Base-by-base conservation (phyloP, 2,113 vertebrate species). In the Cacatua alba region DNA sequence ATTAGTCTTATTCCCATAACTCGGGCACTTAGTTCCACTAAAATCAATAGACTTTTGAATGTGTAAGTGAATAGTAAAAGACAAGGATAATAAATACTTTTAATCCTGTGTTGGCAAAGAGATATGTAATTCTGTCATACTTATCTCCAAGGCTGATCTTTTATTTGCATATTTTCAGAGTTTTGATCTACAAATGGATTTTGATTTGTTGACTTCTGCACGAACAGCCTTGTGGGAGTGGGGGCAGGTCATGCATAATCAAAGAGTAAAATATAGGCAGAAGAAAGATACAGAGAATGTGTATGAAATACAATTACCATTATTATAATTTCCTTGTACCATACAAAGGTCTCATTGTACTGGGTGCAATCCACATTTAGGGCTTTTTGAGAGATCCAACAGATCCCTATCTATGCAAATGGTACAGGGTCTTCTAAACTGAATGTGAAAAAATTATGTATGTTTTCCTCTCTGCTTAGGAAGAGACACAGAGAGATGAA, bases 121-220 rank as follows among this genome's bases (percentile, higher is more conserved):
- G 92, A 86, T 92, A 77, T 68, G 19, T 63, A 95, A 94, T 96
- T 97, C 53, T 87, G 64, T 93, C 92, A 82, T 60, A 88, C 41
- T 89, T 91, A 92, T 83, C 89, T 94, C 63, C 31, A 95, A 93
- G 63, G 48, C 37, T 95, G 84, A 96, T 88, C 65, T 87, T 86
- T 89, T 91, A 68, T 94, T 95, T 91, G 86, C 48, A 91, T 93
- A 37, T 75, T 95, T 96, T 95, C 75, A 90, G 31, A 84, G 78
- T 86, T 95, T 95, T 95, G 91, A 96, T 94, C 90, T 97, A 83
- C 86, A 96, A 96, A 94, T 92, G 82, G 67, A 82, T 95, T 97
- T 97, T 90, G 96, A 97, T 95, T 96, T 97, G 90, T 96, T 57
- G 41, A 44, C 76, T 97, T 82, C 75, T 96, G 68, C 67, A 88